These are phyloP conservation scores for Spisula solida DNA, from an alignment of 2,888 invertebrate species.

Conservation along the genomic window DNA sequence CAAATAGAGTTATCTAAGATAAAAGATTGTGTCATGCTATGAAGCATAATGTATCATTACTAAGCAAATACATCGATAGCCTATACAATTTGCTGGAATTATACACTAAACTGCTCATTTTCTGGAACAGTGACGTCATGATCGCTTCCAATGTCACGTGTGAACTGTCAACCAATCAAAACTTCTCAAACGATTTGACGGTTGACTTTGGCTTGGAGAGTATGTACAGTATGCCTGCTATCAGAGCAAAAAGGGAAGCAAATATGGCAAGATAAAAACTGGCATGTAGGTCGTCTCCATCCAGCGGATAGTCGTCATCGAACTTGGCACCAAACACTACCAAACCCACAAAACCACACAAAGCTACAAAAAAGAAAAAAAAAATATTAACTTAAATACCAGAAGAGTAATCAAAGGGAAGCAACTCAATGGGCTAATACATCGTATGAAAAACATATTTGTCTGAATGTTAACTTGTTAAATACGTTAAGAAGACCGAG, in stretches of 20 bases:
- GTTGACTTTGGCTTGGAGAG: slow-evolving; percentile 48
- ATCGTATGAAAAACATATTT: too few species aligned
- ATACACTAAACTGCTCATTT: background rate
- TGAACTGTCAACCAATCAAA: background rate
- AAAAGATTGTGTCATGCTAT: background rate
- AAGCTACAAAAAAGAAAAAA: slow-evolving; percentile 40
- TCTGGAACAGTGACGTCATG: background rate
- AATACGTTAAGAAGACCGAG: too few species aligned
- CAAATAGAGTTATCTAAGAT: too few species aligned
- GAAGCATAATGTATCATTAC: background rate
- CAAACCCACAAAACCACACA: slow-evolving; percentile 48
- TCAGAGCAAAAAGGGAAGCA: slow-evolving; percentile 49
- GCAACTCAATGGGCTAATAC: background rate
- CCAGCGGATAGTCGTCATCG: slow-evolving; percentile 21
- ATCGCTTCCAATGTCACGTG: background rate
- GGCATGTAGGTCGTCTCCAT: slow-evolving; percentile 55
- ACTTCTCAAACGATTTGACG: slow-evolving; percentile 38
- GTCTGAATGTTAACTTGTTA: too few species aligned
- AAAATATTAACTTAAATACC: background rate
- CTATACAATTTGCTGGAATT: background rate
- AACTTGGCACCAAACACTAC: slow-evolving; percentile 54
- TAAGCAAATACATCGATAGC: background rate
- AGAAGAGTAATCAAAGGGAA: background rate
- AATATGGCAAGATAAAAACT: slow-evolving; percentile 62
- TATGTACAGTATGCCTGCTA: slow-evolving; percentile 57